A percentile compares a stretch with the other conserved stretches of the same genome.
Conservation (phyloP, 2,797 vertebrate genomes). For the Microtus obscurus region DNA sequence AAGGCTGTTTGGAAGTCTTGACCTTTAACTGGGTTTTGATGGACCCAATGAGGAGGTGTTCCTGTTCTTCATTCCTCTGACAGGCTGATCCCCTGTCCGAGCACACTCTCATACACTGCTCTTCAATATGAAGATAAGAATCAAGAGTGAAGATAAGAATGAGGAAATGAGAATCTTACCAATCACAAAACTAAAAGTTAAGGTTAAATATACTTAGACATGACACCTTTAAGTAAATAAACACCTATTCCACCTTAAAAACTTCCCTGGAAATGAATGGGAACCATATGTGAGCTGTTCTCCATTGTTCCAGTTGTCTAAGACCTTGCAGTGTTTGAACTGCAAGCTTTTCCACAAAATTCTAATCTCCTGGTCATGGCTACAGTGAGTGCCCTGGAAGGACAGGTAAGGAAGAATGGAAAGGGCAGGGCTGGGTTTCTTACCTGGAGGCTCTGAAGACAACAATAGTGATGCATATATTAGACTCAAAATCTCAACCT, state of each 20-base stretch:
- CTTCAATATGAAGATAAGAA: not conserved
- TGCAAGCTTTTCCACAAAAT: not conserved
- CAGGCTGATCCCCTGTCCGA: not conserved
- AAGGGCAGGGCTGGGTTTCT: accelerated
- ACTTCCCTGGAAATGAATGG: not conserved
- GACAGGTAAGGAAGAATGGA: not conserved
- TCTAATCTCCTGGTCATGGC: not conserved
- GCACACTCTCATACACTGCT: not conserved
- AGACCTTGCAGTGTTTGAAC: not conserved
- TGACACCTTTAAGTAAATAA: not conserved
- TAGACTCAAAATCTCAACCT: slow-evolving; percentile 4
- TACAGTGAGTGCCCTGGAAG: not conserved
- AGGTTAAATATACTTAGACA: slow-evolving; percentile 18
- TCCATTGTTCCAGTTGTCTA: slow-evolving; percentile 3
- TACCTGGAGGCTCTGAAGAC: not conserved
- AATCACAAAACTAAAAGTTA: slow-evolving; percentile 18
- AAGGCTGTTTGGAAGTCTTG: not conserved
- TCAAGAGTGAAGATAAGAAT: slow-evolving; percentile 8
- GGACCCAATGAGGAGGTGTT: not conserved
- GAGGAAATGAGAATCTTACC: slow-evolving; percentile 32
- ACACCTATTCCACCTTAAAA: not conserved
- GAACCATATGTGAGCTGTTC: not conserved
- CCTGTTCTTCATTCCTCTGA: not conserved
- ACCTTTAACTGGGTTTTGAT: not conserved
- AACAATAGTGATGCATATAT: not conserved